These are phyloP conservation scores for Drosophila demipolita DNA, from an alignment of 2,888 invertebrate genomes.

Conservation along the genomic window DNA sequence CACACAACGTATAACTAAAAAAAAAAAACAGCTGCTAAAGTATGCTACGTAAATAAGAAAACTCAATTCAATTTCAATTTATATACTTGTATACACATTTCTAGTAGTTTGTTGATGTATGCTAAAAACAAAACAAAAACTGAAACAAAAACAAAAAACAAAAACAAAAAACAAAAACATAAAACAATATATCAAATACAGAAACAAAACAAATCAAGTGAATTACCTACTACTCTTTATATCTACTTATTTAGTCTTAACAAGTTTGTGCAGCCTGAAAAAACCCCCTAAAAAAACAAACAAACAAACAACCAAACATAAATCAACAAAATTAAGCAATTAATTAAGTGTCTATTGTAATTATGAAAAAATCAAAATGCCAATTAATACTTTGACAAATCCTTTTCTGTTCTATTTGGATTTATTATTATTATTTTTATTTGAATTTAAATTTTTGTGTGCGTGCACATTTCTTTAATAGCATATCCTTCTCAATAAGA, in stretches of 20 bases:
- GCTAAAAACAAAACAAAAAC: conserved; percentile 58
- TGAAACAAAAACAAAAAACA: conserved; percentile 31
- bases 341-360: conserved; percentile 73
- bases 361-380: conserved; percentile 70
- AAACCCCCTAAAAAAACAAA: conserved; percentile 25
- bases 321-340: conserved; percentile 46
- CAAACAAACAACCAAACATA: conserved; percentile 43
- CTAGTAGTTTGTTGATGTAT: conserved; percentile 76
- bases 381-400: conserved; percentile 61
- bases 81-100: conserved; percentile 55
- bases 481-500: conserved; percentile 39
- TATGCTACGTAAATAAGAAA: conserved; percentile 75
- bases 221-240: conserved; percentile 33
- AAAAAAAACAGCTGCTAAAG: conserved; percentile 47
- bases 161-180: conserved; percentile 10
- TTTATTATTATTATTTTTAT: conserved; percentile 31
- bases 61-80: conserved; percentile 49
- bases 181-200: conserved; percentile 18
- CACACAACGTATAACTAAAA: conserved; percentile 24
- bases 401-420: conserved; percentile 44
- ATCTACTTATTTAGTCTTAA: conserved; percentile 60
- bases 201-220: conserved; percentile 38
- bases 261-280: conserved; percentile 60
- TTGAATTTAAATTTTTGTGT: conserved; percentile 49
- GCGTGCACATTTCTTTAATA: conserved; percentile 52